Conservation (phyloP, 2,797 vertebrate species). For the Danio kyathit region DNA sequence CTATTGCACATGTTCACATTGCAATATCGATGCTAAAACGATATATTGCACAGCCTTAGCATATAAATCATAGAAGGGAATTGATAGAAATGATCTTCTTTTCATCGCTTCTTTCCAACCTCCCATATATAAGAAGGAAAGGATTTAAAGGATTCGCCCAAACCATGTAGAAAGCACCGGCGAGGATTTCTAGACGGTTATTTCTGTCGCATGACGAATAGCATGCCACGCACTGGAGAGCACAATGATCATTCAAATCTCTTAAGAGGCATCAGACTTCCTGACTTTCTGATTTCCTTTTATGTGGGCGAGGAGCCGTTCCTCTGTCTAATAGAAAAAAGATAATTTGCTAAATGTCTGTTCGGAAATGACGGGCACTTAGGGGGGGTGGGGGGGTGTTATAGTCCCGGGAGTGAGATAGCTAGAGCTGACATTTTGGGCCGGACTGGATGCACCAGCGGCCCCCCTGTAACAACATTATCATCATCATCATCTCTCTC, state of each 20-base stretch:
- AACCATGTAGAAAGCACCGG: constrained; percentile 31
- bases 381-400: constrained; percentile 24
- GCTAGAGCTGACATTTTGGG: constrained; percentile 74
- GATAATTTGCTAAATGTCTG: constrained; percentile 60
- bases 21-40: no score
- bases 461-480: constrained; percentile 70
- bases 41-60: no score
- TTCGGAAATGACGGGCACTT: constrained; percentile 53
- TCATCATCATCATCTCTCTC: constrained; percentile 75
- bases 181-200: constrained; percentile 34
- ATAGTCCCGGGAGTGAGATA: constrained; percentile 55
- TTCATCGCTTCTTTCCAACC: background rate
- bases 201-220: constrained; percentile 43
- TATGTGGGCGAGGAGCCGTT: constrained; percentile 51
- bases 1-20: no score
- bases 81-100: background rate
- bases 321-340: constrained; percentile 53
- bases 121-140: background rate
- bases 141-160: background rate
- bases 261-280: constrained; percentile 52
- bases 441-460: constrained; percentile 70
- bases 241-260: constrained; percentile 55
- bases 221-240: constrained; percentile 25
- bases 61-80: no score
- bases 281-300: constrained; percentile 57